Percentiles rank a stretch among this genome's conserved stretches.
Evolutionary conservation across 2,113 vertebrate species (phyloP).

Genomic region (Desmodus rotundus): DNA sequence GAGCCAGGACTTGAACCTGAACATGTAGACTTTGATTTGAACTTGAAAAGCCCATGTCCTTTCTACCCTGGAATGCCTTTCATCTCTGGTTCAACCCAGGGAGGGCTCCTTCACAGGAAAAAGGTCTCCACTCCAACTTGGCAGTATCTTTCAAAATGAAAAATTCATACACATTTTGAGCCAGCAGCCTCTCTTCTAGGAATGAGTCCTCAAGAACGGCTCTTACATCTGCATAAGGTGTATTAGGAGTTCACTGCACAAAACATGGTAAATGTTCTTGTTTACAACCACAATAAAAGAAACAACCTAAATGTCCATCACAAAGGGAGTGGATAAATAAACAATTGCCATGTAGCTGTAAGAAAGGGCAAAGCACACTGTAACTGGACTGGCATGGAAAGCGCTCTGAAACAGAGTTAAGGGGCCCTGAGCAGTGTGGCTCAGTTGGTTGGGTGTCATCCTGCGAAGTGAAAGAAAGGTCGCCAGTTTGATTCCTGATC

Average conservation of each 20-base stretch:
- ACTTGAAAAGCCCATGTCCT: slow-evolving; percentile 10
- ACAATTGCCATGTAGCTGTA: background rate
- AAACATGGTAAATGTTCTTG: background rate
- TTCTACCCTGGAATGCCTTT: background rate
- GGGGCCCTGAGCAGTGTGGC: too few relatives aligned
- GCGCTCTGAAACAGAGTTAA: background rate
- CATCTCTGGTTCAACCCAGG: background rate
- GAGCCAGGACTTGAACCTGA: background rate
- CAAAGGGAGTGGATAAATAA: background rate
- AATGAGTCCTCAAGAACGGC: slow-evolving; percentile 62
- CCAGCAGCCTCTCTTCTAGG: slow-evolving; percentile 61
- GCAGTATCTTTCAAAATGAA: slow-evolving; percentile 60
- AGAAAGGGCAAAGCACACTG: background rate
- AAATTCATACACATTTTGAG: slow-evolving; percentile 56
- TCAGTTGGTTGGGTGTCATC: too few relatives aligned
- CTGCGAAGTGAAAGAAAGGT: too few relatives aligned
- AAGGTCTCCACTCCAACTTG: slow-evolving; percentile 53
- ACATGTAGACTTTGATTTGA: background rate
- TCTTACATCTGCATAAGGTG: background rate
- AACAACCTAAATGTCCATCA: background rate
- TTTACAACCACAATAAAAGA: slow-evolving; percentile 21
- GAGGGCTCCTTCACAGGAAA: slow-evolving; percentile 49
- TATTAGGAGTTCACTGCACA: background rate
- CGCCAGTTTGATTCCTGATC: too few relatives aligned
- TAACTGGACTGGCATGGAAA: background rate